Evolutionary conservation across 2,113 vertebrate genomes (phyloP).

Genomic region (Cololabis saira): DNA sequence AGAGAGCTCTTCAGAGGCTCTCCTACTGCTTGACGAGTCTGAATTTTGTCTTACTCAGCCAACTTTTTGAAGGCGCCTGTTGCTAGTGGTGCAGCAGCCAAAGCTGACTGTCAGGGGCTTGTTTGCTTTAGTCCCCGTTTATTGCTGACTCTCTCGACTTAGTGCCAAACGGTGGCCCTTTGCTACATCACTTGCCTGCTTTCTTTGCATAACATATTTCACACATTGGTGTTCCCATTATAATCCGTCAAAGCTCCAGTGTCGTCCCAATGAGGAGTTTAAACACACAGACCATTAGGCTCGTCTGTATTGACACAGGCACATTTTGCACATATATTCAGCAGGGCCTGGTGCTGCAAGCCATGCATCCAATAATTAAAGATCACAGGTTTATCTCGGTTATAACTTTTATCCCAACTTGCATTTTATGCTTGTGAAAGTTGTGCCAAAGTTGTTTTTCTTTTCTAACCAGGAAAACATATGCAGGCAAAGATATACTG

Average conservation of each 20-base stretch:
- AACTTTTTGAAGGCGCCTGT: conserved; percentile 37
- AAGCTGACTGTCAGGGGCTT: conserved; percentile 55
- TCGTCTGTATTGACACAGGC: conserved; percentile 79
- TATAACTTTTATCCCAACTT: too few relatives aligned
- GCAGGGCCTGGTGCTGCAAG: conserved; percentile 25
- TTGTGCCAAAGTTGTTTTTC: too few relatives aligned
- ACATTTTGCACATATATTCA: conserved; percentile 49
- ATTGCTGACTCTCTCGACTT: conserved; percentile 72
- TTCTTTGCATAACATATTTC: conserved; percentile 80
- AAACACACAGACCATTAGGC: conserved; percentile 74
- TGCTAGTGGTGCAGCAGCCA: conserved; percentile 36
- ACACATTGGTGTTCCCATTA: conserved; percentile 79
- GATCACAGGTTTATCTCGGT: too few relatives aligned
- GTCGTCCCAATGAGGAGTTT: conserved; percentile 66
- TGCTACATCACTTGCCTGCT: conserved; percentile 61
- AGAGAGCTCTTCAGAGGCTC: neutral
- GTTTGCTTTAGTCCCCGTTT: conserved; percentile 68
- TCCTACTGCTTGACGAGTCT: conserved; percentile 14
- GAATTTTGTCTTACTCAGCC: conserved; percentile 32
- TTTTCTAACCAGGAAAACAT: too few relatives aligned
- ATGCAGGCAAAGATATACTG: too few relatives aligned
- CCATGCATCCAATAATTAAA: neutral
- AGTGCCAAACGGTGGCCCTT: conserved; percentile 65
- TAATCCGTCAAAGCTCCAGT: conserved; percentile 55
- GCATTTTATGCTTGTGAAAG: too few relatives aligned